Base-by-base conservation (phyloP, 1,140 invertebrate species). In the Drosophila burlai region DNA sequence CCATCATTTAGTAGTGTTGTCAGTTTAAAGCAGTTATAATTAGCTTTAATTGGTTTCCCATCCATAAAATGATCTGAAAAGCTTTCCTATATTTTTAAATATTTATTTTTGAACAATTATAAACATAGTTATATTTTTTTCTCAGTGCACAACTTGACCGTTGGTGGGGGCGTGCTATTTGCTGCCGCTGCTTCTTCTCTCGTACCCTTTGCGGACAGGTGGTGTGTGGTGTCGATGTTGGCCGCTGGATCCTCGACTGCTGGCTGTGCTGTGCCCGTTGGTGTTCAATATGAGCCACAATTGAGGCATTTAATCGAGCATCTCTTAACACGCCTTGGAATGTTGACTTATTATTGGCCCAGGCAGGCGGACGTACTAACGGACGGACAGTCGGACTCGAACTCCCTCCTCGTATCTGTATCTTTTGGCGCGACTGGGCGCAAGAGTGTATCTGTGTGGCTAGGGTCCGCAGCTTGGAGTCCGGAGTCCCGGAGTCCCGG, bases 291-390 rank as follows among this genome's bases (percentile, higher is more conserved):
- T 90, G 85, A 90, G 86, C 81, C 86, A 90, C 85, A 90, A 90
- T 90, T 91, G 85, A 91, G 85, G 85, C 85, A 90, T 90, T 91
- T 90, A 91, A 91, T 90, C 85, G 85, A 90, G 82, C 85, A 90
- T 90, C 85, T 90, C 85, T 90, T 90, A 90, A 90, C 85, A 90
- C 85, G 85, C 85, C 85, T 90, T 90, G 85, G 85, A 90, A 90
- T 90, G 85, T 91, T 90, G 86, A 90, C 85, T 90, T 90, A 90
- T 90, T 90, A 90, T 91, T 90, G 85, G 79, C 76, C 86, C 79
- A 87, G 76, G 64, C 80, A 82, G 80, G 57, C 79, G 72, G 65
- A 24, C 67, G 13, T n/a, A 26, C 63, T 45, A 45, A 26, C 63
- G 31, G 40, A 60, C 57, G 31, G 64, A 67, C 64, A 63, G 64